A percentile compares a stretch with the other conserved stretches of the same genome.
These are phyloP conservation scores for Syngnathus rostellatus DNA, from an alignment of 2,797 vertebrate species.

Conservation along the genomic window DNA sequence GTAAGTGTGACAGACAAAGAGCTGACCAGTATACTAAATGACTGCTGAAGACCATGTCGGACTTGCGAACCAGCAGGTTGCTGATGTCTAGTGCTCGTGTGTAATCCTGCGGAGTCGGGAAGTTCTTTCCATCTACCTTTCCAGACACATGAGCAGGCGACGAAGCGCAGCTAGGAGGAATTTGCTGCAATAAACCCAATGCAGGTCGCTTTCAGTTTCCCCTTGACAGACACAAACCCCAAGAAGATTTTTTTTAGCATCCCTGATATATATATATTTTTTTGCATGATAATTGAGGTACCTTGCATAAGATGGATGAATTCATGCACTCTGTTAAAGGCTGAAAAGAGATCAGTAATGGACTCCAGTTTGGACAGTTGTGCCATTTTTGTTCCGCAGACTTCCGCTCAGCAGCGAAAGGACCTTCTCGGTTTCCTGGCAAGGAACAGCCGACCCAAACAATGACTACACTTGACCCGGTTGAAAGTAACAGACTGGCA, in stretches of 20 bases:
- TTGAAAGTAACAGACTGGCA: not conserved
- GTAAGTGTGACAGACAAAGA: not conserved
- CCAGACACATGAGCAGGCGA: slow-evolving; percentile 58
- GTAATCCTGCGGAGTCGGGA: slow-evolving; percentile 46
- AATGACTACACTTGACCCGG: not conserved
- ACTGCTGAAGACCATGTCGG: slow-evolving; percentile 65
- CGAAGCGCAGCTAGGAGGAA: slow-evolving; percentile 64
- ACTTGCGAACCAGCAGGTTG: slow-evolving; percentile 57
- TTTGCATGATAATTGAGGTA: slow-evolving; percentile 16
- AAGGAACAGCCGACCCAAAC: not conserved
- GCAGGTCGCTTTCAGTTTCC: slow-evolving; percentile 56
- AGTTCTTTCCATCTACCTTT: slow-evolving; percentile 56
- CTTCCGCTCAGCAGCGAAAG: slow-evolving; percentile 47
- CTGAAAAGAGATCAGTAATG: slow-evolving; percentile 49
- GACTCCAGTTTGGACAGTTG: slow-evolving; percentile 47
- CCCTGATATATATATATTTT: not conserved
- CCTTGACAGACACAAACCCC: slow-evolving; percentile 39
- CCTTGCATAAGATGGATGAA: slow-evolving; percentile 68
- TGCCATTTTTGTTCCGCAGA: slow-evolving; percentile 58
- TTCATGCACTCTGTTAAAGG: slow-evolving; percentile 60
- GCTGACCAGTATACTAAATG: slow-evolving; percentile 62
- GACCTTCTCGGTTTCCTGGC: slow-evolving; percentile 45
- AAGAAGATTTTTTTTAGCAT: not conserved
- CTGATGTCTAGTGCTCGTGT: slow-evolving; percentile 45
- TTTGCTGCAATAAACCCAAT: slow-evolving; percentile 70